phyloP scores from a whole-genome alignment of 2,797 vertebrate species.

The Peromyscus attwateri region DNA sequence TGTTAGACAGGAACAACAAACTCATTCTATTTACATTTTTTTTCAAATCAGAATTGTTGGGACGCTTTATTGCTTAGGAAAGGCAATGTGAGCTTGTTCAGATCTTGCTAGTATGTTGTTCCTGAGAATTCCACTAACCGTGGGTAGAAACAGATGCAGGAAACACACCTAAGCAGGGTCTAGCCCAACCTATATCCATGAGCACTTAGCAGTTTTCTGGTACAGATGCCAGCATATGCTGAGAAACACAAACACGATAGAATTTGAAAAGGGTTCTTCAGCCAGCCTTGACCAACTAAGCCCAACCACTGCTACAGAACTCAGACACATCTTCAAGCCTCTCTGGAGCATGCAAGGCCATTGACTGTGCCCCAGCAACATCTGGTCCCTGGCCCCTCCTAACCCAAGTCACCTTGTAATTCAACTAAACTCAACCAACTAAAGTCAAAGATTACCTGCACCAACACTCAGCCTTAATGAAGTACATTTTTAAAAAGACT shows the following conservation, averaged over 20 bases:
- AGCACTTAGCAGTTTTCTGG: background rate
- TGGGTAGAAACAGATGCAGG: background rate
- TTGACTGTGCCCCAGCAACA: background rate
- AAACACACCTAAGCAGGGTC: background rate
- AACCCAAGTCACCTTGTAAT: background rate
- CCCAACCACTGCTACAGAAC: background rate
- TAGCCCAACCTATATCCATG: background rate
- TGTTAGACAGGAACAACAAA: background rate
- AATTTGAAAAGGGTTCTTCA: background rate
- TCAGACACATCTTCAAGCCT: background rate
- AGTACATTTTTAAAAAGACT: background rate
- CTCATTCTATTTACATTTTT: background rate
- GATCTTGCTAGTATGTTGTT: background rate
- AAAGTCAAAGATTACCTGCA: background rate
- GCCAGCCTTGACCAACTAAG: background rate
- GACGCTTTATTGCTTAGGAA: background rate
- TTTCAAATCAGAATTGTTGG: background rate
- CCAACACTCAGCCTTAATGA: background rate
- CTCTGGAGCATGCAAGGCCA: background rate
- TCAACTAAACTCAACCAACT: background rate
- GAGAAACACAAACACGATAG: background rate
- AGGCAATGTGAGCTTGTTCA: conserved; percentile 32
- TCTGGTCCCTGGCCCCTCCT: background rate
- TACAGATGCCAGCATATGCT: background rate
- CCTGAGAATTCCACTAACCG: background rate